Evolutionary conservation across 2,888 invertebrate genomes (phyloP), one percentile per base, ranked within the genome.

Genomic region (Phalera bucephala): DNA sequence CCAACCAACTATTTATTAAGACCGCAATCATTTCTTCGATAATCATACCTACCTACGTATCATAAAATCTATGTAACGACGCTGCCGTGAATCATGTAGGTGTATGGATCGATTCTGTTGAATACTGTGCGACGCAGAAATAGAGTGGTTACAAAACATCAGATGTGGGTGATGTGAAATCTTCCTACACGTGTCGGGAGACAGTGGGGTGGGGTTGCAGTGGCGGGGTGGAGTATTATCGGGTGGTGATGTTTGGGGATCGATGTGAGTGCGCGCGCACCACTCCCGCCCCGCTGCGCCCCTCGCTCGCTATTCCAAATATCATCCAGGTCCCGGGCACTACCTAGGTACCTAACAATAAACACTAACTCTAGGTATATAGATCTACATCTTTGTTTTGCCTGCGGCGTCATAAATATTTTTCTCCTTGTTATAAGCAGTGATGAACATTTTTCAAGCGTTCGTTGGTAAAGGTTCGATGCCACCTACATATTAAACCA

Each of bases 191-290:
- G 71, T 72, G 70, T 60, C 54, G 45, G 61, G 61, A 59, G 56
- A 45, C 39, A 45, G 49, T 50, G 39, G 41, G 53, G 48, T 39
- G 48, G 40, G 30, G 43, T 45, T 37, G 42, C 32, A 37, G 41
- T 38, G 47, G 39, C 41, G 36, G 49, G 36, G 49, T 57, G 45
- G 58, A 57, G 44, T 50, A 51, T 47, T 20, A 42, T 36, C 23
- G 43, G 66, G 52, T 57, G 54, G 62, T 45, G 46, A 56, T 56
- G 64, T 57, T 56, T 40, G 52, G 61, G 67, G 81, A 86, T 87
- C 87, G 86, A 88, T 87, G 72, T 52, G 54, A 48, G 40, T 64
- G 77, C 79, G 83, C 86, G 83, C 77, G 84, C 85, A 79, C 59
- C 41, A 43, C 54, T 45, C 51, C 52, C 36, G 45, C 40, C 33